Evolutionary conservation across 2,888 invertebrate genomes (phyloP), one percentile per base, ranked within the genome.

Genomic region (Drosophila mercatorum): DNA sequence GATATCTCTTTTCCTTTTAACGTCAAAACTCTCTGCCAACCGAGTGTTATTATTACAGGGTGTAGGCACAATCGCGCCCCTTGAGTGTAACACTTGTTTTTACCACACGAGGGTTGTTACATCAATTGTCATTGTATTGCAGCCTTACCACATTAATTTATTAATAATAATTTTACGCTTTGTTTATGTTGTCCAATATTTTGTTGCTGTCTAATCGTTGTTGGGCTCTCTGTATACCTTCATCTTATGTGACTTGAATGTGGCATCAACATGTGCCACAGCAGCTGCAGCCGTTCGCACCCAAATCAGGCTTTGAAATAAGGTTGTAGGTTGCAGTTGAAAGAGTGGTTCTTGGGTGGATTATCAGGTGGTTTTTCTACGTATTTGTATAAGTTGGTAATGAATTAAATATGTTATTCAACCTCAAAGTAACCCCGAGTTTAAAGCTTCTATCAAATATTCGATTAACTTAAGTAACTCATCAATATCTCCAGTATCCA

Each of bases 101-200:
- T 26, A 40, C 36, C n/a, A n/a, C 38, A 12, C 65, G 65, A 78
- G 88, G 84, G 84, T 77, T 72, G 88, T 26, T 82, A 12, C 59
- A 51, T 43, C 57, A 85, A 82, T 89, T 84, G 86, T 52, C 75
- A 70, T 73, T 69, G 85, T 69, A 75, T 74, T 60, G 60, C 67
- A 56, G 53, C 52, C 61, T 55, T 8, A 44, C 22, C 47, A 56
- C 55, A 62, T 75, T 70, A 67, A 78, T 79, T 90, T 89, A 82
- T 90, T 89, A 89, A 78, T 78, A 88, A 89, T 82, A 88, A 88
- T 88, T 88, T 88, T 71, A 90, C 85, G 90, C 82, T 84, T 90
- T 89, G 88, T 90, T 90, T 88, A 68, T 67, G 75, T 75, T 82
- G 88, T 73, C 80, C 80, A 72, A 75, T n/a, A 31, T 83, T 72